A percentile compares a stretch with the other conserved stretches of the same genome.
Conservation (phyloP, 2,888 invertebrate genomes). For the Melanchra persicariae region DNA sequence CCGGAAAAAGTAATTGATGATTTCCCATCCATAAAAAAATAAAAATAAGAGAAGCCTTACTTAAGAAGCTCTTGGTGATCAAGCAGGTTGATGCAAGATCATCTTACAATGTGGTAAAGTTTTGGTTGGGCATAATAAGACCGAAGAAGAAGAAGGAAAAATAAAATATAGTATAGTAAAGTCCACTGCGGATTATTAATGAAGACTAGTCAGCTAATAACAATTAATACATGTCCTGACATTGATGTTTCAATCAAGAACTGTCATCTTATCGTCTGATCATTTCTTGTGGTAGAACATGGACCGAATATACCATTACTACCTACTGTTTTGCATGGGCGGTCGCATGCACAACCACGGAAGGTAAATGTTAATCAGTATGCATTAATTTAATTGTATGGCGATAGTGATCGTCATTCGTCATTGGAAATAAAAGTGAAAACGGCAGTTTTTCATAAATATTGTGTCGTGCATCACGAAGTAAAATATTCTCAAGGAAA, state of each 20-base stretch:
- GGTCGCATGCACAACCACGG: conserved; percentile 10
- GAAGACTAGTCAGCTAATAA: conserved; percentile 1
- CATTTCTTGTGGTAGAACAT: conserved; percentile 20
- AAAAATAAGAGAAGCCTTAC: too few species aligned
- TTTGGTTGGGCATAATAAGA: background rate
- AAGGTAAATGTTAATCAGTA: conserved; percentile 36
- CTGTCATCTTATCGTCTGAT: conserved; percentile 37
- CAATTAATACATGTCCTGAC: conserved; percentile 1
- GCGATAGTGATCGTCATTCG: background rate
- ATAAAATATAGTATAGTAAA: background rate
- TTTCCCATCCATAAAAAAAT: too few species aligned
- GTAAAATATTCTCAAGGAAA: conserved; percentile 15
- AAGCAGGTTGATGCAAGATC: too few species aligned
- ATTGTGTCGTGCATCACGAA: background rate
- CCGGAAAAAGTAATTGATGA: too few species aligned
- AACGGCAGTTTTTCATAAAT: background rate
- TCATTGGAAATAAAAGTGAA: conserved; percentile 27
- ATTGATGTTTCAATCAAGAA: conserved; percentile 39
- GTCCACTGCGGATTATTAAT: background rate
- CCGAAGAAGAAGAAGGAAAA: background rate
- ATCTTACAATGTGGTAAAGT: too few species aligned
- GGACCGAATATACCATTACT: conserved; percentile 10
- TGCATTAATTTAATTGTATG: conserved; percentile 25
- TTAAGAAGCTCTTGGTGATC: too few species aligned
- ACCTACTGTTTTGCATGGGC: conserved; percentile 20